Evolutionary conservation across 2,113 vertebrate species (phyloP).

Genomic region (Emberiza fucata): DNA sequence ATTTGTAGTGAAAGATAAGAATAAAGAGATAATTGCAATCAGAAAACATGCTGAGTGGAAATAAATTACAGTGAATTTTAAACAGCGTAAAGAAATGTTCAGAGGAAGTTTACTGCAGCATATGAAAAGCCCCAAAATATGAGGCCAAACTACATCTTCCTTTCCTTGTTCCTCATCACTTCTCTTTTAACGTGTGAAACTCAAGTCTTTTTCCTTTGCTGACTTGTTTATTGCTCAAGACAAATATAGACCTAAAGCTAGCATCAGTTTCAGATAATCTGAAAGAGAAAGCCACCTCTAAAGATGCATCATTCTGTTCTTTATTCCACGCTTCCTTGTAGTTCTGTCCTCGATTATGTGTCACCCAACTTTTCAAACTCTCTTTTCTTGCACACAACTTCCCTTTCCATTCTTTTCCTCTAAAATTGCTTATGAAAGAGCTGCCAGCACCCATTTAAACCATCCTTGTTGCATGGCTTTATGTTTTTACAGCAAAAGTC

Average conservation of each 20-base stretch:
- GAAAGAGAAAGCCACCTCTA: neutral
- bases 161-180: neutral
- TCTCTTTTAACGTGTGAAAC: neutral
- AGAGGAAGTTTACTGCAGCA: neutral
- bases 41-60: slow-evolving; percentile 20
- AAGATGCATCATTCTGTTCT: neutral
- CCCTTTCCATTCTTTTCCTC: neutral
- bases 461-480: neutral
- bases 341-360: neutral
- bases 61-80: slow-evolving; percentile 28
- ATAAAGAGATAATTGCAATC: slow-evolving; percentile 48
- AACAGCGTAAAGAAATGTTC: neutral
- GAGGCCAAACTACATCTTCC: neutral
- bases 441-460: neutral
- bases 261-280: neutral
- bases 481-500: neutral
- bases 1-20: slow-evolving; percentile 16
- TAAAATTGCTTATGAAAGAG: neutral
- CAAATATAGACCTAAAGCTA: neutral
- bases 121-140: neutral
- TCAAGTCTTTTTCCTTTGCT: neutral
- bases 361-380: neutral
- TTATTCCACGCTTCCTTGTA: neutral
- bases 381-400: neutral
- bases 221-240: neutral